Evolutionary conservation across 2,888 invertebrate genomes (phyloP).

Genomic region (Tineola bisselliella): DNA sequence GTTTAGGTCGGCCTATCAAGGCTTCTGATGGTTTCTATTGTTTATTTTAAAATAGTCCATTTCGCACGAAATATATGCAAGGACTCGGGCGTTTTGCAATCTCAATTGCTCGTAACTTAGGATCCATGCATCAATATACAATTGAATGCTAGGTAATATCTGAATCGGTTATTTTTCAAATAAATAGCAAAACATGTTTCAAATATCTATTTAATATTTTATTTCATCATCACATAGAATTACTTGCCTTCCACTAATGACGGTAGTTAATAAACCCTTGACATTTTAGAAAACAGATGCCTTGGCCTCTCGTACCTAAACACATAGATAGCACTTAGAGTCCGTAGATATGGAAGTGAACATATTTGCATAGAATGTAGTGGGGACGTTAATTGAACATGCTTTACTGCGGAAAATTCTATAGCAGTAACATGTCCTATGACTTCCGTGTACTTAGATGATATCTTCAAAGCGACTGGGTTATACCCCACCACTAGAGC

Average conservation of each 20-base stretch:
- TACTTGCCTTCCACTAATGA: conserved; percentile 13
- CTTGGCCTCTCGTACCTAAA: conserved; percentile 41
- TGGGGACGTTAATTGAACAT: conserved; percentile 11
- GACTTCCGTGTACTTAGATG: conserved; percentile 11
- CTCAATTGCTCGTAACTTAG: not conserved
- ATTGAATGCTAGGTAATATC: not conserved
- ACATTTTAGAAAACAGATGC: conserved; percentile 46
- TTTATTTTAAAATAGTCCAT: conserved; percentile 11
- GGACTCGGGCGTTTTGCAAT: not conserved
- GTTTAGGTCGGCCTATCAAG: conserved; percentile 14
- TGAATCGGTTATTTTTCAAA: not conserved
- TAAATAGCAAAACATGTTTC: not conserved
- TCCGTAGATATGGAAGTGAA: conserved; percentile 24
- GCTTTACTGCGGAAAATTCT: not conserved
- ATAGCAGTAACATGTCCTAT: conserved; percentile 3
- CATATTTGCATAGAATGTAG: conserved; percentile 23
- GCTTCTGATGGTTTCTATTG: conserved; percentile 7
- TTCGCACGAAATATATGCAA: not conserved
- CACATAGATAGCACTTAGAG: conserved; percentile 32
- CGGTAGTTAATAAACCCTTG: conserved; percentile 37
- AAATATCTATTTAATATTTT: not conserved
- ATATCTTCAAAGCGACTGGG: conserved; percentile 9
- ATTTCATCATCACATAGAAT: conserved; percentile 12
- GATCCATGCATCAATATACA: too few relatives aligned
- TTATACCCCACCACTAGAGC: conserved; percentile 21